Conservation (phyloP, 1,140 invertebrate genomes). For the Pogonomyrmex barbatus region DNA sequence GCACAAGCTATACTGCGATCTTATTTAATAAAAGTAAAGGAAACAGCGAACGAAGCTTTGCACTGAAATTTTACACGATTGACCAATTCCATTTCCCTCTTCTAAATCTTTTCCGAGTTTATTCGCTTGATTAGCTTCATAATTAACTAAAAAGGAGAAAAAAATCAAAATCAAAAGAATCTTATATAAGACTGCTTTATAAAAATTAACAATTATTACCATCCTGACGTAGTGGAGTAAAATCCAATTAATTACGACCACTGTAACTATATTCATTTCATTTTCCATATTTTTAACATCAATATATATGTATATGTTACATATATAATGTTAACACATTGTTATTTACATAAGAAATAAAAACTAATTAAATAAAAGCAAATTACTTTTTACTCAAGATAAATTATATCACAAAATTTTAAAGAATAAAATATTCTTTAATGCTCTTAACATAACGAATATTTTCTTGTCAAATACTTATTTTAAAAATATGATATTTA, state of each 20-base stretch:
- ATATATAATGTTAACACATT: background rate
- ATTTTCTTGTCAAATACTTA: background rate
- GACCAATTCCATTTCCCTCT: background rate
- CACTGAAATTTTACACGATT: constrained; percentile 24
- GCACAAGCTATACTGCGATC: constrained; percentile 58
- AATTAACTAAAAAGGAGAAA: background rate
- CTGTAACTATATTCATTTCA: background rate
- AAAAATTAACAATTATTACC: background rate
- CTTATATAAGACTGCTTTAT: background rate
- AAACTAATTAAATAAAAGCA: background rate
- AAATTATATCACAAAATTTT: background rate
- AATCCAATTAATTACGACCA: constrained; percentile 7
- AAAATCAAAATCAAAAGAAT: background rate
- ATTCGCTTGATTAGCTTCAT: background rate
- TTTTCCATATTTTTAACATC: background rate
- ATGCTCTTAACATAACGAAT: background rate
- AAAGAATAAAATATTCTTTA: background rate
- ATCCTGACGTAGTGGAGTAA: background rate
- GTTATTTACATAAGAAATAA: background rate
- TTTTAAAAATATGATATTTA: constrained; percentile 58
- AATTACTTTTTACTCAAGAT: background rate
- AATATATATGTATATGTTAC: background rate
- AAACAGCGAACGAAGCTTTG: constrained; percentile 17
- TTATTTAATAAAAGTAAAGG: constrained; percentile 77
- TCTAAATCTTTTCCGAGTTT: background rate